Conservation (phyloP, 2,888 invertebrate genomes). For the Liodrosophila aerea region DNA sequence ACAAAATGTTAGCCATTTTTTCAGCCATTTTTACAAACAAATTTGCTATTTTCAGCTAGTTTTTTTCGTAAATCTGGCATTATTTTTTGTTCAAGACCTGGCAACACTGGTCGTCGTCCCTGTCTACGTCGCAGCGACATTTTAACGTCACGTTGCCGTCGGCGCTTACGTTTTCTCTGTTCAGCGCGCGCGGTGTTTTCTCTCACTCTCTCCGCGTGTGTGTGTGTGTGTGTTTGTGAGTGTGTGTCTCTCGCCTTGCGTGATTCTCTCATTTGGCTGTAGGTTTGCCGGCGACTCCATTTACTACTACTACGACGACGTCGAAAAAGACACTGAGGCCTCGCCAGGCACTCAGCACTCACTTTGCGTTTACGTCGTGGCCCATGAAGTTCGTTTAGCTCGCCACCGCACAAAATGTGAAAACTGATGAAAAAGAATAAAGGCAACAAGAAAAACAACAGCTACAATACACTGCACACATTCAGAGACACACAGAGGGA, state of each 20-base stretch:
- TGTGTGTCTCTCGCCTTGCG: slow-evolving; percentile 25
- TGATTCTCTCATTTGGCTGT: slow-evolving; percentile 48
- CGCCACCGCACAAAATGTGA: slow-evolving; percentile 50
- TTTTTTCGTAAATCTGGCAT: too few species aligned
- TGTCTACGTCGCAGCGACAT: slow-evolving; percentile 3
- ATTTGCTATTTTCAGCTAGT: too few species aligned
- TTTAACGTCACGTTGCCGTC: slow-evolving; percentile 11
- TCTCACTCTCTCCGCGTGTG: slow-evolving; percentile 25
- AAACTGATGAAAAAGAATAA: slow-evolving; percentile 38
- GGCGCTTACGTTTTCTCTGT: slow-evolving; percentile 52
- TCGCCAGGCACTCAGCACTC: slow-evolving; percentile 41
- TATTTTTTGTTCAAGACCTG: too few species aligned
- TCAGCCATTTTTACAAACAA: too few species aligned
- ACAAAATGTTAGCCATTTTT: too few species aligned
- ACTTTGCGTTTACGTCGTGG: slow-evolving; percentile 71
- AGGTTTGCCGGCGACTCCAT: slow-evolving; percentile 64
- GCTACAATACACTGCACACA: slow-evolving; percentile 14
- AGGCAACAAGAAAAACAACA: slow-evolving; percentile 40
- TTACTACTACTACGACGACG: slow-evolving; percentile 47
- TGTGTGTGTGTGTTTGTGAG: too few species aligned
- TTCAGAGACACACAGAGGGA: too few species aligned
- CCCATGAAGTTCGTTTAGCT: slow-evolving; percentile 66
- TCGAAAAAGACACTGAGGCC: slow-evolving; percentile 44
- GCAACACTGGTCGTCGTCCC: neutral
- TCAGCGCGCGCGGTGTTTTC: slow-evolving; percentile 17